Conservation (phyloP, 2,797 vertebrate species). For the Calcarius lapponicus region DNA sequence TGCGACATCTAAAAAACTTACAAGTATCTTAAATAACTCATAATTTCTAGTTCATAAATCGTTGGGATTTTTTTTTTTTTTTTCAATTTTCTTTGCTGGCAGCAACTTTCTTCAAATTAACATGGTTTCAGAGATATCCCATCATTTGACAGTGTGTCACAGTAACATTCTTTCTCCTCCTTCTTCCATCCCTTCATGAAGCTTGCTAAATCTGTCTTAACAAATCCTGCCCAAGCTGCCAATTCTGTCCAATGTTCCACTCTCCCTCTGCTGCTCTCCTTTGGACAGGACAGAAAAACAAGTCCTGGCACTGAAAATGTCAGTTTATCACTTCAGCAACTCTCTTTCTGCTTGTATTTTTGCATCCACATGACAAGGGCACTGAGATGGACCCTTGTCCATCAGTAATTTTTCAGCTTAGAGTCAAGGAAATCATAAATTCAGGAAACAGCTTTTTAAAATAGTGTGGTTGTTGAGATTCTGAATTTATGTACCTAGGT, state of each 20-base stretch:
- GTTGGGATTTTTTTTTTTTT: not conserved
- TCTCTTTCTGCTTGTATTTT: not conserved
- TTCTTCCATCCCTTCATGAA: not conserved
- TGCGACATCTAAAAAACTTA: slow-evolving; percentile 50
- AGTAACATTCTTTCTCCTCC: not conserved
- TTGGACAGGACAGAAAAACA: not conserved
- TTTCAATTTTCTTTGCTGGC: not conserved
- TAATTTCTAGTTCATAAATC: not conserved
- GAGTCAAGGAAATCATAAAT: not conserved
- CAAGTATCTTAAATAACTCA: slow-evolving; percentile 18
- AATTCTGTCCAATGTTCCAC: not conserved
- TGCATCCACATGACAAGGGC: not conserved
- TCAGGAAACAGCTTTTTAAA: not conserved
- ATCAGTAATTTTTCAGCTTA: not conserved
- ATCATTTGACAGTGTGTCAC: not conserved
- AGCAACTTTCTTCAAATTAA: not conserved
- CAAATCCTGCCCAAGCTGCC: not conserved
- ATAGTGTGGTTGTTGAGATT: not conserved
- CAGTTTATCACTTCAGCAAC: not conserved
- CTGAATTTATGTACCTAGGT: not conserved
- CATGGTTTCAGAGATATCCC: not conserved
- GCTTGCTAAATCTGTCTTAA: not conserved
- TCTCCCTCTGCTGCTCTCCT: not conserved
- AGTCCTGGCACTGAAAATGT: not conserved
- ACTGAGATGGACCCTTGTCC: not conserved